Evolutionary conservation across 2,888 invertebrate genomes (phyloP).

Genomic region (Empis stercorea): DNA sequence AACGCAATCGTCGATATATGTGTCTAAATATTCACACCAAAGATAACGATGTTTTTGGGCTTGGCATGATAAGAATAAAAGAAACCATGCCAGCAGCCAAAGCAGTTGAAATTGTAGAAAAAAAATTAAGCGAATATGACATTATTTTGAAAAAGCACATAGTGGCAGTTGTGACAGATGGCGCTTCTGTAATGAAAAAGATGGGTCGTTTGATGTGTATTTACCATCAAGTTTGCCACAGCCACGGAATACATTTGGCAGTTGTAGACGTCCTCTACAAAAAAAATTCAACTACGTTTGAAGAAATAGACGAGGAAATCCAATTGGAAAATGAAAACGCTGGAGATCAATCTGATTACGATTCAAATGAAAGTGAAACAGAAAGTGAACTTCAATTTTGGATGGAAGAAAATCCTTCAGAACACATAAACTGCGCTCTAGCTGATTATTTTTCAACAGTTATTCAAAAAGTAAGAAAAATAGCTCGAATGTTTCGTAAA

Average conservation of each 20-base stretch:
- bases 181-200: constrained; percentile 12
- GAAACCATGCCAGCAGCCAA: background rate
- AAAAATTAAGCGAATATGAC: constrained; percentile 9
- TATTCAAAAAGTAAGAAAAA: background rate
- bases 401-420: background rate
- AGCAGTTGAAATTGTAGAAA: constrained; percentile 1
- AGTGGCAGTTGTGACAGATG: constrained; percentile 13
- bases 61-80: background rate
- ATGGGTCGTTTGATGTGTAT: constrained; percentile 9
- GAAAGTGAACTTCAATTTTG: background rate
- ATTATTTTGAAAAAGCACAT: constrained; percentile 10
- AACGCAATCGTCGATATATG: too few species aligned
- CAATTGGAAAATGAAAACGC: background rate
- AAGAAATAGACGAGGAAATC: background rate
- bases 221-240: constrained; percentile 14
- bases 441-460: background rate
- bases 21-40: too few species aligned
- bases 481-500: background rate
- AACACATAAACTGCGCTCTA: background rate
- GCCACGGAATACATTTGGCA: constrained; percentile 13
- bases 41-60: background rate
- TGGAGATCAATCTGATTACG: background rate
- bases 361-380: background rate
- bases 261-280: constrained; percentile 11
- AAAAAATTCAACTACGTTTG: background rate